Evolutionary conservation across 2,797 vertebrate genomes (phyloP).

Genomic region (Microtus obscurus): DNA sequence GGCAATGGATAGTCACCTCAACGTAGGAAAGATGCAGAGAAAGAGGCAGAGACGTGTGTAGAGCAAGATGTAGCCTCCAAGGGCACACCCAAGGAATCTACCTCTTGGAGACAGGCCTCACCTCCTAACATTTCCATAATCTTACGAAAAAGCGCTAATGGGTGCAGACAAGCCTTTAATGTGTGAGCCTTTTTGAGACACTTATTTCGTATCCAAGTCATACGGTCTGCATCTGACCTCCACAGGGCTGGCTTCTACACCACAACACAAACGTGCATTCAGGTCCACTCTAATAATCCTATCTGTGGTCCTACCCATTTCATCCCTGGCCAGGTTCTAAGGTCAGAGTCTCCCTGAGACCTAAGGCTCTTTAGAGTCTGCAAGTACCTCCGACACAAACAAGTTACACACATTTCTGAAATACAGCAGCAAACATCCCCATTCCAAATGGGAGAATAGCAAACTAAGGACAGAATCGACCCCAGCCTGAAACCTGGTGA

Average conservation of each 20-base stretch:
- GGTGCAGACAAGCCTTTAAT: not conserved
- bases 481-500: not conserved
- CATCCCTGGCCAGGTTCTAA: not conserved
- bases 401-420: not conserved
- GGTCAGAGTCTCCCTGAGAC: not conserved
- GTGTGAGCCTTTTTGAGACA: not conserved
- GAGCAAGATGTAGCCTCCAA: not conserved
- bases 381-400: not conserved
- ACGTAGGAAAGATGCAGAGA: not conserved
- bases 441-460: not conserved
- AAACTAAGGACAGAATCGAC: not conserved
- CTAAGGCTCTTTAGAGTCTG: not conserved
- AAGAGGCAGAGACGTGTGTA: not conserved
- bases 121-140: not conserved
- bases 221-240: not conserved
- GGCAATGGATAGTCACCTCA: not conserved
- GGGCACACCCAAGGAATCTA: not conserved
- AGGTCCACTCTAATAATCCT: not conserved
- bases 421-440: not conserved
- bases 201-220: not conserved
- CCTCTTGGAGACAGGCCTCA: not conserved
- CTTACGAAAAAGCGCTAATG: not conserved
- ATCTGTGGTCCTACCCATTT: not conserved
- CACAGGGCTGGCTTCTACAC: not conserved
- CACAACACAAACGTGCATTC: not conserved